phyloP scores from a whole-genome alignment of 1,140 invertebrate genomes.

The Leptoteleia sp. region DNA sequence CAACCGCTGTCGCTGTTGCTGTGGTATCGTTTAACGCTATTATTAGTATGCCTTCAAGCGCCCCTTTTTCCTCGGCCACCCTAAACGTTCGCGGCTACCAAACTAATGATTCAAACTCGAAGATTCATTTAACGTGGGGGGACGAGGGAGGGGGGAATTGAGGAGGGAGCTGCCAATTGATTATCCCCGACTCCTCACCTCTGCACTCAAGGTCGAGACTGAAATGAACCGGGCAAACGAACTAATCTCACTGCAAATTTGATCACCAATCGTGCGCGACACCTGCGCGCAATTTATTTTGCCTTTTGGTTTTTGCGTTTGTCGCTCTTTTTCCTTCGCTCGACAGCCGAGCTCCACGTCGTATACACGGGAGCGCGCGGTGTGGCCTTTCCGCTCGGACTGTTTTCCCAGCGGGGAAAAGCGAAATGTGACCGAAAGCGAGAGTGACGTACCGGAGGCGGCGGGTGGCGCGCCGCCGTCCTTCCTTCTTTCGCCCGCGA shows the following conservation, averaged over 20 bases:
- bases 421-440: conserved; percentile 46
- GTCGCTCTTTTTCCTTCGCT: too few relatives aligned
- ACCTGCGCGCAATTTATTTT: too few relatives aligned
- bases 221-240: background rate
- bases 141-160: too few relatives aligned
- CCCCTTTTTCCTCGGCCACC: conserved; percentile 58
- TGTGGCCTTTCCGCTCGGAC: conserved; percentile 23
- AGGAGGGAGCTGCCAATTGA: too few relatives aligned
- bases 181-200: too few relatives aligned
- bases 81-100: conserved; percentile 33
- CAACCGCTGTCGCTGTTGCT: conserved; percentile 59
- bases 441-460: conserved; percentile 42
- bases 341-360: too few relatives aligned
- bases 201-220: too few relatives aligned
- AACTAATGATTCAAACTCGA: too few relatives aligned
- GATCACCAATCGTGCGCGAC: background rate
- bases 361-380: conserved; percentile 2
- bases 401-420: conserved; percentile 30
- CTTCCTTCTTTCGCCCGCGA: background rate
- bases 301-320: too few relatives aligned
- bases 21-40: conserved; percentile 77
- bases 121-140: too few relatives aligned
- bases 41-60: conserved; percentile 70
- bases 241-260: background rate
- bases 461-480: conserved; percentile 36